phyloP scores from a whole-genome alignment of 1,140 invertebrate genomes.

The Drosophila parvula region DNA sequence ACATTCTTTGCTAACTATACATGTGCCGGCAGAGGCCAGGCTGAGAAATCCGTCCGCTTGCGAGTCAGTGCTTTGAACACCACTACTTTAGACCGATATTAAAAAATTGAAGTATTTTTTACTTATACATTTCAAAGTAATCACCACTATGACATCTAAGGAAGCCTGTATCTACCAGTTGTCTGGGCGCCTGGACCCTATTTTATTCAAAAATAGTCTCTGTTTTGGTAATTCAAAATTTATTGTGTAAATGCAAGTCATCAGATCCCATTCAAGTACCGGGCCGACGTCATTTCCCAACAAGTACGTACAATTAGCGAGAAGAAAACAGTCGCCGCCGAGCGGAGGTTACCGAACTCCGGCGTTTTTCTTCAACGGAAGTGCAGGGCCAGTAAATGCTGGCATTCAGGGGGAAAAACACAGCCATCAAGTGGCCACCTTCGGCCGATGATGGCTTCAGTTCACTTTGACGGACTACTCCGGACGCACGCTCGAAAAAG shows the following conservation, averaged over 20 bases:
- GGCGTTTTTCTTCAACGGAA: slow-evolving; percentile 23
- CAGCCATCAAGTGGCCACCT: slow-evolving; percentile 14
- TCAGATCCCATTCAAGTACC: slow-evolving; percentile 3
- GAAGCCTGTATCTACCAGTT: background rate
- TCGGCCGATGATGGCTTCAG: slow-evolving; percentile 37
- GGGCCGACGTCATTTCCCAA: background rate
- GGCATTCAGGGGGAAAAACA: background rate
- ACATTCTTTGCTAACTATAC: too few species aligned
- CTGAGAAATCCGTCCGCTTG: too few species aligned
- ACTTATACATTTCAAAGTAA: background rate
- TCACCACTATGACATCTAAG: slow-evolving; percentile 3
- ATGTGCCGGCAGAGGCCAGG: too few species aligned
- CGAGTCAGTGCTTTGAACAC: too few species aligned
- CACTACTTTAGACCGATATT: background rate
- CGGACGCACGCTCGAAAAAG: slow-evolving; percentile 18
- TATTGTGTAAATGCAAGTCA: slow-evolving; percentile 18
- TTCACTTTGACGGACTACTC: slow-evolving; percentile 44
- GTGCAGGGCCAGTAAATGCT: slow-evolving; percentile 17
- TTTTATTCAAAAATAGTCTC: slow-evolving; percentile 20
- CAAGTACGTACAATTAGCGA: slow-evolving; percentile 41
- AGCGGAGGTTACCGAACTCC: slow-evolving; percentile 28
- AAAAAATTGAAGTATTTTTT: background rate
- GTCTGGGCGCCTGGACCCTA: background rate
- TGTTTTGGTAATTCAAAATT: slow-evolving; percentile 40
- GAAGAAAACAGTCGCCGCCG: background rate